Conservation (phyloP, 2,797 vertebrate species). For the Pteropus rufus region DNA sequence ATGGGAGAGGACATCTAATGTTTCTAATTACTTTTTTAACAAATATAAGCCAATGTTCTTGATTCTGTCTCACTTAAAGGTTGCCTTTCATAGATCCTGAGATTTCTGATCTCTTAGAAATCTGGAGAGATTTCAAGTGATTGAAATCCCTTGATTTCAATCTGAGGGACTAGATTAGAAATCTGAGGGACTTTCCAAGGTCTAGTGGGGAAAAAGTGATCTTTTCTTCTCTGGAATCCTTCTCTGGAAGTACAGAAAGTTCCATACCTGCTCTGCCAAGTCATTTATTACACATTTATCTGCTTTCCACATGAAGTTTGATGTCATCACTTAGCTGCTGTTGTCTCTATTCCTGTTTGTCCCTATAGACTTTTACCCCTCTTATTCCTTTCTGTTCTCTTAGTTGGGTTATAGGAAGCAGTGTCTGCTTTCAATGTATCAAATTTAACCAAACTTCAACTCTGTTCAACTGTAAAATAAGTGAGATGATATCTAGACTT, state of each 20-base stretch:
- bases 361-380: not conserved
- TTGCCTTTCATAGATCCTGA: not conserved
- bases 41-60: not conserved
- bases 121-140: no score
- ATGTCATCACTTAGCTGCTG: not conserved
- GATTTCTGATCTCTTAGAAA: not conserved
- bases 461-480: conserved; percentile 20
- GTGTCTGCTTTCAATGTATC: not conserved
- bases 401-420: not conserved
- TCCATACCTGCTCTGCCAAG: not conserved
- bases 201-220: not conserved
- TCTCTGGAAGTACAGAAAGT: not conserved
- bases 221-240: not conserved
- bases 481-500: not conserved
- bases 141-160: no score
- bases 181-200: not conserved
- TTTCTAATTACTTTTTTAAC: not conserved
- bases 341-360: not conserved
- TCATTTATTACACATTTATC: not conserved
- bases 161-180: no score
- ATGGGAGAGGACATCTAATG: not conserved
- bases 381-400: not conserved
- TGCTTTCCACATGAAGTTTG: not conserved
- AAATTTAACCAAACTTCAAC: not conserved
- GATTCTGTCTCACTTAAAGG: not conserved